Base-by-base conservation (phyloP, 37 sponge, comb jelly and placozoan species). In the Amphimedon queenslandica region DNA sequence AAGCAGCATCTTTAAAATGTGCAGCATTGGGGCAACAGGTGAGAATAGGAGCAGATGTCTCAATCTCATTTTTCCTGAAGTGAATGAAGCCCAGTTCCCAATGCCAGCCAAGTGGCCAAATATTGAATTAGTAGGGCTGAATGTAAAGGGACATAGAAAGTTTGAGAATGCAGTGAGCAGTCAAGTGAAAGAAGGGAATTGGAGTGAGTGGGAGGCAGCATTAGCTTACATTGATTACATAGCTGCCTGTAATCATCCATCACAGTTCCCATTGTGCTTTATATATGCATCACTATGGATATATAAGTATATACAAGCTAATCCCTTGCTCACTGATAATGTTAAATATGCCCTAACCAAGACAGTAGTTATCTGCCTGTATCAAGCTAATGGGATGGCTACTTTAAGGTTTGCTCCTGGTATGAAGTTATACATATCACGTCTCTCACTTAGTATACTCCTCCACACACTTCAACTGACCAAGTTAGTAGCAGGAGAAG, bases 241-340 rank as follows among this genome's bases (percentile, higher is more conserved):
- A 2, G 72, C 42, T 29, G 77, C 65, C 3, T 74, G 80, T 66
- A 36, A 36, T 1, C 90, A 89, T 72, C 73, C 90, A 24, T 58
- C 90, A 21, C 79, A 89, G 69, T 33, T 74, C 4, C 60, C 58
- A 1, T 25, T 80, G 0, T 83, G 76, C 60, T 76, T 79, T 38
- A 43, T 89, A n/a, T 69, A 51, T 71, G 90, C 90, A 60, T 65
- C 66, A 6, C 8, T 71, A 33, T 89, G 90, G 90, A 42, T 88
- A 3, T 34, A 77, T 33, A 72, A 78, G 57, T 3, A 18, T 2
- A 10, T 28, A 37, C 70, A 34, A 4, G n/a, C n/a, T n/a, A n/a
- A n/a, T n/a, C n/a, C n/a, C n/a, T n/a, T n/a, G n/a, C n/a, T n/a
- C n/a, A n/a, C n/a, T n/a, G n/a, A n/a, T n/a, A n/a, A n/a, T n/a